Base-by-base conservation (phyloP, 2,888 invertebrate species). In the Heliconius ismenius region DNA sequence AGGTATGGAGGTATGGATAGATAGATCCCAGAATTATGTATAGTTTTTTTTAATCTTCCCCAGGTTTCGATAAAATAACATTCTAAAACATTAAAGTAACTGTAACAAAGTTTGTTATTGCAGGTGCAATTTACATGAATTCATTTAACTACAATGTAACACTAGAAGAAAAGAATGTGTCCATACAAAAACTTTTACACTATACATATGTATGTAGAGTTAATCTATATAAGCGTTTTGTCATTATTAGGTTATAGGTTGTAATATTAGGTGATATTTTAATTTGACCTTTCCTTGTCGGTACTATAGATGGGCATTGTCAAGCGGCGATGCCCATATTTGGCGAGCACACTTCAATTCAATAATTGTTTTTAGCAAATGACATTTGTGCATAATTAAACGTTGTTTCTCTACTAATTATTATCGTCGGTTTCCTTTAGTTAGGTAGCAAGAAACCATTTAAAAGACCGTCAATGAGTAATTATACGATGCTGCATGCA, bases 361-460 rank as follows among this genome's bases (percentile, higher is more conserved):
- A 64, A 79, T 49, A 68, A 77, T 77, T 75, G 64, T 69, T 73
- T 68, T 62, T 75, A 49, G 54, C 21, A 73, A 54, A 74, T 67
- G 21, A 73, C 75, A 69, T 73, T 69, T 64, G 75, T 73, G 58
- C 75, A 75, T 79, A 67, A 79, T 77, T 77, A 79, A 77, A 79
- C 36, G 54, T 77, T 39, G 74, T 65, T 26, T 73, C 68, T 63
- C 75, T 77, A 73, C 62, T 77, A 69, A 77, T 79, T 73, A 77
- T 79, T 73, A 65, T 65, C 36, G 69, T 64, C 79, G 79, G 60
- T 69, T 9, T 54, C n/a, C 49, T 75, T 36, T 65, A 62, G 49
- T 63, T 32, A 49, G 24, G n/a, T 69, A 74, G 72, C 69, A 74
- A 60, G 49, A 74, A 63, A 73, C 15, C 76, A 72, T 64, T 70